phyloP scores from a whole-genome alignment of 2,888 invertebrate species.

The Barypeithes pellucidus region DNA sequence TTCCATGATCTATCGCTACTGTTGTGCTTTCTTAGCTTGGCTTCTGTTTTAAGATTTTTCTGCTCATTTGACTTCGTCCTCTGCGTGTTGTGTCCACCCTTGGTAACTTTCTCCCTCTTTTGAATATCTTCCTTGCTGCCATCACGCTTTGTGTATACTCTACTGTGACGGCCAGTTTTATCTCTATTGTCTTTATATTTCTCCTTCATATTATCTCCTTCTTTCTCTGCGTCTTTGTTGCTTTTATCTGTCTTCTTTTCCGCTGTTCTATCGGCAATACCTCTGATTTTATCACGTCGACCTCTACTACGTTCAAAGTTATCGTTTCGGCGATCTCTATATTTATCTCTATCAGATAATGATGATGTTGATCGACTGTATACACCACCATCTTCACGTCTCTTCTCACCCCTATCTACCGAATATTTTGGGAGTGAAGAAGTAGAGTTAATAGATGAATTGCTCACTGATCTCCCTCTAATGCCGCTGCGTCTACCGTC shows the following conservation, averaged over 20 bases:
- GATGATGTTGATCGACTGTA: neutral
- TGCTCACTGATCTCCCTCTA: neutral
- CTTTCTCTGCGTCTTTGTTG: neutral
- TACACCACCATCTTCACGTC: neutral
- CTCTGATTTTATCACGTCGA: neutral
- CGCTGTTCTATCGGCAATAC: no score
- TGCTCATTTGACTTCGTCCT: neutral
- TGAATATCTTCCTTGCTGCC: neutral
- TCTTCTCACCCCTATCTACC: neutral
- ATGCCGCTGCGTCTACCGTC: neutral
- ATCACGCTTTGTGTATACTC: neutral
- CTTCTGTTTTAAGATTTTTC: neutral
- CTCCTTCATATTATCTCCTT: neutral
- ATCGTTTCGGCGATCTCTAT: neutral
- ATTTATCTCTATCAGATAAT: neutral
- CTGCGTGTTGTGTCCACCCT: neutral
- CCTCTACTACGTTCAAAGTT: neutral
- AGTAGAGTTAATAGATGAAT: neutral
- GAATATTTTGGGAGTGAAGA: neutral
- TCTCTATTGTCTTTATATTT: constrained; percentile 4
- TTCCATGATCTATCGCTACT: neutral
- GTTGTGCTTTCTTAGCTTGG: neutral
- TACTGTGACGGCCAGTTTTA: neutral
- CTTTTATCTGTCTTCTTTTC: neutral
- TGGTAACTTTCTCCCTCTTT: neutral